Evolutionary conservation across 1,140 invertebrate species (phyloP).

Genomic region (Papilio helenus): DNA sequence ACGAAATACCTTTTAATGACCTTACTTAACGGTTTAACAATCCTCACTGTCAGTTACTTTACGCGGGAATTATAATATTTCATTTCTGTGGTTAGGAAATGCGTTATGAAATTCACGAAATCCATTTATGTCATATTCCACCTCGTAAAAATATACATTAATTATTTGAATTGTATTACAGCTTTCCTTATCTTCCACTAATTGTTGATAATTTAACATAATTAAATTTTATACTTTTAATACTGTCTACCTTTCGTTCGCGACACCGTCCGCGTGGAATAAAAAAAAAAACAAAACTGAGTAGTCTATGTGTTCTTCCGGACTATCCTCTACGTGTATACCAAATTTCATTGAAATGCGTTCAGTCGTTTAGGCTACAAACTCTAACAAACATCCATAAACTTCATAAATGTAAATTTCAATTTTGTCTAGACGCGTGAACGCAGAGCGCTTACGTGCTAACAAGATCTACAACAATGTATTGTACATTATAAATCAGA

Average conservation of each 20-base stretch:
- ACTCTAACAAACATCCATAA: too few relatives aligned
- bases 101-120: not conserved
- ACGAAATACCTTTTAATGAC: conserved; percentile 28
- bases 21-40: not conserved
- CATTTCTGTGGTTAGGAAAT: not conserved
- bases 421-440: conserved; percentile 67
- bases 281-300: too few relatives aligned
- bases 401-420: conserved; percentile 63
- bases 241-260: too few relatives aligned
- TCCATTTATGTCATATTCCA: not conserved
- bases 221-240: too few relatives aligned
- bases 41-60: not conserved
- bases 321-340: too few relatives aligned
- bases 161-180: too few relatives aligned
- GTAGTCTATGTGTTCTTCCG: too few relatives aligned
- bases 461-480: conserved; percentile 60
- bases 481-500: conserved; percentile 1
- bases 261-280: too few relatives aligned
- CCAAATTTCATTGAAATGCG: too few relatives aligned
- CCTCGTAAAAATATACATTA: not conserved
- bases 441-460: conserved; percentile 56
- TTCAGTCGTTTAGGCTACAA: too few relatives aligned
- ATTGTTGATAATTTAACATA: too few relatives aligned
- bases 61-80: not conserved
- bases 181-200: too few relatives aligned